phyloP scores from a whole-genome alignment of 2,888 invertebrate species.

The Eupsilia transversa region DNA sequence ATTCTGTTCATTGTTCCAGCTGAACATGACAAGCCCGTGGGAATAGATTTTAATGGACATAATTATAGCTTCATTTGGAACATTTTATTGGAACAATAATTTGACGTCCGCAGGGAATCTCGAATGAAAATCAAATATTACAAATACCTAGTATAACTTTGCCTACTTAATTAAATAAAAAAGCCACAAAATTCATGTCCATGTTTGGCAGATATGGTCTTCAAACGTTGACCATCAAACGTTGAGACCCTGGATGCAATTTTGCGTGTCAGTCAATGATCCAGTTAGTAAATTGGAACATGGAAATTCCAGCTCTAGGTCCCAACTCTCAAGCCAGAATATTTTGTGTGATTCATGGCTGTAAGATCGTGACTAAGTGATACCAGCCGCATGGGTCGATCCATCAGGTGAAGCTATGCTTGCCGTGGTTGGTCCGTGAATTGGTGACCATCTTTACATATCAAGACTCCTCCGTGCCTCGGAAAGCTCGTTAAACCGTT shows the following conservation, averaged over 20 bases:
- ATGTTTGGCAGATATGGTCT: too few relatives aligned
- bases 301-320: not conserved
- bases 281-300: too few relatives aligned
- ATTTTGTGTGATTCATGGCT: not conserved
- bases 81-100: conserved; percentile 44
- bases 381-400: too few relatives aligned
- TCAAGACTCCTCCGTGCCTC: too few relatives aligned
- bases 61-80: conserved; percentile 32
- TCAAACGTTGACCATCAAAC: not conserved
- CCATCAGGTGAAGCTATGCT: too few relatives aligned
- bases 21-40: conserved; percentile 36
- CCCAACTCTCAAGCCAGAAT: not conserved
- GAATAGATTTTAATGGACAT: conserved; percentile 44
- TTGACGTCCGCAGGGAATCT: conserved; percentile 26
- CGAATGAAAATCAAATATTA: conserved; percentile 23
- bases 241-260: too few relatives aligned
- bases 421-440: too few relatives aligned
- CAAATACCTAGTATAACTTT: not conserved
- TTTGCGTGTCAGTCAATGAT: too few relatives aligned
- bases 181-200: too few relatives aligned
- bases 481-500: too few relatives aligned
- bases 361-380: too few relatives aligned
- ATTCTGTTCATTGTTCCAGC: conserved; percentile 1
- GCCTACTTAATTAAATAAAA: not conserved
- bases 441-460: too few relatives aligned